Evolutionary conservation across 2,113 vertebrate genomes (phyloP).

Genomic region (Hiodon tergisus): DNA sequence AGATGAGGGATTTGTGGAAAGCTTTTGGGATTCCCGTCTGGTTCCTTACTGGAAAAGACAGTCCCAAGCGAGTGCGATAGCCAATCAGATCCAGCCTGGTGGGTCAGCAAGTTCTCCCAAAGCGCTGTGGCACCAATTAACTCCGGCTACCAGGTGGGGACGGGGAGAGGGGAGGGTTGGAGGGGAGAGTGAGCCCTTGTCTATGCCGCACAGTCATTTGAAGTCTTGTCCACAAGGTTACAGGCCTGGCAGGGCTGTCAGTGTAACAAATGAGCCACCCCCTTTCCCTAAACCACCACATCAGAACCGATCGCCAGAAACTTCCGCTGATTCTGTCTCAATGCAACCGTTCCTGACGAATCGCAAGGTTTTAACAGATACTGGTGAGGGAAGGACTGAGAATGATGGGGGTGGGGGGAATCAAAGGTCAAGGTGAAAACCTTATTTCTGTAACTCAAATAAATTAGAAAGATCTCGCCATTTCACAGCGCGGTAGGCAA

Average conservation of each 20-base stretch:
- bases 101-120: slow-evolving; percentile 57
- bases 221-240: slow-evolving; percentile 48
- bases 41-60: not conserved
- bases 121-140: slow-evolving; percentile 60
- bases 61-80: slow-evolving; percentile 28
- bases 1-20: not conserved
- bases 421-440: slow-evolving; percentile 76
- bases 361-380: too few relatives aligned
- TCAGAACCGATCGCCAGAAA: slow-evolving; percentile 67
- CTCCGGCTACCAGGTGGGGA: not conserved
- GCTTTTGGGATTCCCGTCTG: too few relatives aligned
- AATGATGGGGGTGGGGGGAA: slow-evolving; percentile 45
- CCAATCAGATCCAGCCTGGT: slow-evolving; percentile 55
- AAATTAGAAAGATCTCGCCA: slow-evolving; percentile 26
- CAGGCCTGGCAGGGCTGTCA: slow-evolving; percentile 62
- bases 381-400: not conserved
- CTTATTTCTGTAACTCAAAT: slow-evolving; percentile 62
- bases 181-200: not conserved
- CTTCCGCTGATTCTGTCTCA: slow-evolving; percentile 58
- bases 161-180: too few relatives aligned
- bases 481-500: slow-evolving; percentile 18
- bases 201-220: slow-evolving; percentile 43
- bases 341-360: slow-evolving; percentile 29
- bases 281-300: slow-evolving; percentile 69
- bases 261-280: slow-evolving; percentile 65